A percentile compares a stretch with the other conserved stretches of the same genome.
Evolutionary conservation across 1,140 invertebrate species (phyloP).

Genomic region (Fopius arisanus): DNA sequence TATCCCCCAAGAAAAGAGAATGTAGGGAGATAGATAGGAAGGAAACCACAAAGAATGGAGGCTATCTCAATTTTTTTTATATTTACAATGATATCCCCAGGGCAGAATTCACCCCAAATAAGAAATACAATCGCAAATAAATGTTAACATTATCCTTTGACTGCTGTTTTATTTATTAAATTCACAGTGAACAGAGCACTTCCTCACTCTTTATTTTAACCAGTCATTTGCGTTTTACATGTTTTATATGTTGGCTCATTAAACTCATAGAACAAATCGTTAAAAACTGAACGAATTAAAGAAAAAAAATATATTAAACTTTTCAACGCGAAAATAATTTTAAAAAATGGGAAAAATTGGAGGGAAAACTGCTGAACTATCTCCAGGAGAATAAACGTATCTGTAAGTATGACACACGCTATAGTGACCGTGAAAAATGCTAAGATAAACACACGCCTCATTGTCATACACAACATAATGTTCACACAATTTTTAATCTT

Average conservation of each 20-base stretch:
- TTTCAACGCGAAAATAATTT: neutral
- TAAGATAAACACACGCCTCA: neutral
- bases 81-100: neutral
- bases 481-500: slow-evolving; percentile 2
- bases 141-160: neutral
- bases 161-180: slow-evolving; percentile 9
- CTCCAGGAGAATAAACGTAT: neutral
- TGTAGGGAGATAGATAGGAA: no score
- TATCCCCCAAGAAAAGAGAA: no score
- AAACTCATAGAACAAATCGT: neutral
- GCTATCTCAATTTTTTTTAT: slow-evolving; percentile 2
- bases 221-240: slow-evolving; percentile 1
- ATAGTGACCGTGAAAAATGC: slow-evolving; percentile 1
- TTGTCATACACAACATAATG: neutral
- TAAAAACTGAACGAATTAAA: neutral
- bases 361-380: neutral
- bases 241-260: neutral
- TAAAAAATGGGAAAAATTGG: neutral
- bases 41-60: neutral
- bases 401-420: neutral
- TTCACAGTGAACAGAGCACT: neutral
- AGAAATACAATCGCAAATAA: neutral
- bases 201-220: neutral
- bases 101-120: neutral
- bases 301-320: neutral